Base-by-base conservation (phyloP, 2,888 invertebrate genomes). In the Sarcophaga subvicina region DNA sequence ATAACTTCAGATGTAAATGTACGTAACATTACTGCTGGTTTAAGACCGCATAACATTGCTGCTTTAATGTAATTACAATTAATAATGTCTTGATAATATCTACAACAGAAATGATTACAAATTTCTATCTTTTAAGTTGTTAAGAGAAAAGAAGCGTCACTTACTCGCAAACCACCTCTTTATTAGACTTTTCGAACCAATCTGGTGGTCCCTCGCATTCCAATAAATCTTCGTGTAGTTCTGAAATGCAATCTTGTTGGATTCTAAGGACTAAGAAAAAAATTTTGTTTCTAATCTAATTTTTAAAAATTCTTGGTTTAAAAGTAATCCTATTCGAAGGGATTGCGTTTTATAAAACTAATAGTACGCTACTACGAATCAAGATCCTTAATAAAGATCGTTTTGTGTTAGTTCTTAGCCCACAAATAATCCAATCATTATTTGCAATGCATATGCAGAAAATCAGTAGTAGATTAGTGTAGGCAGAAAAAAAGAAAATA, bases 161-260 rank as follows among this genome's bases (percentile, higher is more conserved):
- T 88, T 87, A 94, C 94, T 92, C 91, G 91, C 95, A 95, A 47
- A 94, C 91, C 80, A 91, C 90, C n/a, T 90, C 88, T 60, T 91
- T 88, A 80, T 94, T 93, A 27, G 90, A 89, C 73, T 93, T 92
- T 90, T 95, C 95, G 86, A 93, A 94, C 95, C 95, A 95, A 90
- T 95, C 95, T 2, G 94, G 93, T 5, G 94, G 92, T 0, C 94
- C 95, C 88, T 93, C 93, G 88, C 95, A 95, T 86, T 94, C 93
- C 70, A 94, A 93, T 88, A 94, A 94, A 86, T 95, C 94, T 37
- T 93, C 93, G 59, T 93, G 93, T 49, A 95, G 89, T 80, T 94
- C 93, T 37, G 92, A 91, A 45, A 94, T 89, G 88, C 94, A 95
- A 17, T 89, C 87, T 60, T 91, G 92, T 70, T 93, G 89, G 45